Conservation (phyloP, 2,797 vertebrate species). For the Allobates femoralis region DNA sequence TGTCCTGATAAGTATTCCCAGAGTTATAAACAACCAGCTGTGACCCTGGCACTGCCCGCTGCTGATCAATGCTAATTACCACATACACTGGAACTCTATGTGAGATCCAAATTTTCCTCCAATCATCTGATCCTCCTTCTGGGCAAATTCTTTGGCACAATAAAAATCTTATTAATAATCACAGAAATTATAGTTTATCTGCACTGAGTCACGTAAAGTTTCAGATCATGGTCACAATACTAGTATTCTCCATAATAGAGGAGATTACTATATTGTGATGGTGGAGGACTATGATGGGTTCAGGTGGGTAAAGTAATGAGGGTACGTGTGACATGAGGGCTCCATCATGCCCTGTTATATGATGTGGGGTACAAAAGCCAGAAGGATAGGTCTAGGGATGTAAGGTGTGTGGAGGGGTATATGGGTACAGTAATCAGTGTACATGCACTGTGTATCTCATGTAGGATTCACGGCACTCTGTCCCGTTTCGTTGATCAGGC, state of each 20-base stretch:
- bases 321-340: neutral
- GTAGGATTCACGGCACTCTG: too few species aligned
- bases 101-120: neutral
- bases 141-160: neutral
- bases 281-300: neutral
- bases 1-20: conserved; percentile 40
- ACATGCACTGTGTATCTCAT: too few species aligned
- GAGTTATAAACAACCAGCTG: conserved; percentile 29
- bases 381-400: neutral
- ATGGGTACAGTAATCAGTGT: too few species aligned
- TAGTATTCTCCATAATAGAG: neutral
- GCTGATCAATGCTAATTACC: conserved; percentile 16
- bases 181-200: neutral
- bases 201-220: neutral
- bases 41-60: conserved; percentile 16
- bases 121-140: neutral
- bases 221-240: neutral
- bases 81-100: neutral
- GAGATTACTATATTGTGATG: neutral
- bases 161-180: neutral
- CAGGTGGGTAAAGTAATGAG: neutral
- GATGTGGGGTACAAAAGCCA: too few species aligned
- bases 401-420: neutral
- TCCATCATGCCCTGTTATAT: neutral
- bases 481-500: too few species aligned